Evolutionary conservation across 2,797 vertebrate species (phyloP), one percentile per base, ranked within the genome.

Genomic region (Gastrophryne carolinensis): DNA sequence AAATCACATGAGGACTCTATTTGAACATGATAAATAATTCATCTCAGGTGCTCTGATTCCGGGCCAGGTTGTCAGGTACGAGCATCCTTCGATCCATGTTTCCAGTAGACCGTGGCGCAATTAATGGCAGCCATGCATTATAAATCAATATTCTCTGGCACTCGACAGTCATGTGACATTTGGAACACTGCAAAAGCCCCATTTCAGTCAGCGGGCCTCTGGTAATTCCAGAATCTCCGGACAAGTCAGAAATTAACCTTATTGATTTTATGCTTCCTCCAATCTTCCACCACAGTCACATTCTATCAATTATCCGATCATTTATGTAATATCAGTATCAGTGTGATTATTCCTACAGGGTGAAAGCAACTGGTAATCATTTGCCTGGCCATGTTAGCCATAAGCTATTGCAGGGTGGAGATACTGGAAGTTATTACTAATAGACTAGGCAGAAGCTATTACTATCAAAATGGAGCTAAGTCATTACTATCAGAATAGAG

Each of bases 211-310:
- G 13, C 39, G 9, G 15, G 39, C 39, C 17, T n/a, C n/a, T 8
- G 17, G 15, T 44, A n/a, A 44, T 44, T 44, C 15, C 39, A 13
- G 13, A 44, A 5, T 17, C 15, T 17, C 15, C 5, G 39, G 39
- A 91, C 89, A 88, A 86, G 83, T 66, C 83, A 86, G 84, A 88
- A 89, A 90, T 91, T 91, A 91, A 88, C 87, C 86, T 86, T 86
- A 91, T 89, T 89, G 89, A 90, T 90, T 91, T 90, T 84, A 83
- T 77, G 80, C 39, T 44, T 44, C 39, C 39, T 44, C 39, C 17
- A 13, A 44, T 44, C 17, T 15, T 44, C 39, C 39, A n/a, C 39
- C 37, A 11, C 37, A 13, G 12, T 4, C 39, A 2, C n/a, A 6
- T 17, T n/a, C 5, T 44, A n/a, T 17, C 39, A 1, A n/a, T 17